Conservation (phyloP, 2,113 vertebrate species). For the Bambusicola thoracicus region DNA sequence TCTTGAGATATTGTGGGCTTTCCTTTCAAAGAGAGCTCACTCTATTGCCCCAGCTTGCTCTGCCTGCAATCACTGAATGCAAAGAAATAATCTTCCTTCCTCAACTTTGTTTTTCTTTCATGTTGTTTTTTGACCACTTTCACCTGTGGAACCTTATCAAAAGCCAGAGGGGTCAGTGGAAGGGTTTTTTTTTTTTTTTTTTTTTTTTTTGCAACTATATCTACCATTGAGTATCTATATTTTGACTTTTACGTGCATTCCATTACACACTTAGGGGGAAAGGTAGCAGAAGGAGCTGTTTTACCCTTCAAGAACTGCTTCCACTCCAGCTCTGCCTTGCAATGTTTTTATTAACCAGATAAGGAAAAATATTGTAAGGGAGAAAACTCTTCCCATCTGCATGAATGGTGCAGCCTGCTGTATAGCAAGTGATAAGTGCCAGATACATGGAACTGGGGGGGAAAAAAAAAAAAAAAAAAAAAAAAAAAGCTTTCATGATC, state of each 20-base stretch:
- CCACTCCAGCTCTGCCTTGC: background rate
- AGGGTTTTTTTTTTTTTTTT: background rate
- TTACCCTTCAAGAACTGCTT: background rate
- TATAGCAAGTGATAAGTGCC: slow-evolving; percentile 17
- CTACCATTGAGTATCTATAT: accelerated
- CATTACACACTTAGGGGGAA: background rate
- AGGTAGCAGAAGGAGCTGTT: background rate
- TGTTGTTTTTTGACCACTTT: background rate
- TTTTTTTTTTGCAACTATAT: background rate
- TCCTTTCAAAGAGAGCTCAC: background rate
- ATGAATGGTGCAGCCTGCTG: slow-evolving; percentile 30
- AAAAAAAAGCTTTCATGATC: background rate
- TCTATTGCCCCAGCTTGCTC: background rate
- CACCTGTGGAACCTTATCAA: background rate
- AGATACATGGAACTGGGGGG: background rate
- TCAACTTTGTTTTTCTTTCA: background rate
- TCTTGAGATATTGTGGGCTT: background rate
- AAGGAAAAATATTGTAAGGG: background rate
- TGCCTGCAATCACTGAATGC: background rate
- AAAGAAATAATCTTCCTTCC: background rate
- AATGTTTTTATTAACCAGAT: background rate
- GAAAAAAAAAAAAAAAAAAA: no score
- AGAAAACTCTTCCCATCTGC: background rate
- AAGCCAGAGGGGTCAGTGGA: background rate
- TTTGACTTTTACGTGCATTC: background rate